Conservation (phyloP, 2,888 invertebrate genomes). For the Plagodis dolabraria region DNA sequence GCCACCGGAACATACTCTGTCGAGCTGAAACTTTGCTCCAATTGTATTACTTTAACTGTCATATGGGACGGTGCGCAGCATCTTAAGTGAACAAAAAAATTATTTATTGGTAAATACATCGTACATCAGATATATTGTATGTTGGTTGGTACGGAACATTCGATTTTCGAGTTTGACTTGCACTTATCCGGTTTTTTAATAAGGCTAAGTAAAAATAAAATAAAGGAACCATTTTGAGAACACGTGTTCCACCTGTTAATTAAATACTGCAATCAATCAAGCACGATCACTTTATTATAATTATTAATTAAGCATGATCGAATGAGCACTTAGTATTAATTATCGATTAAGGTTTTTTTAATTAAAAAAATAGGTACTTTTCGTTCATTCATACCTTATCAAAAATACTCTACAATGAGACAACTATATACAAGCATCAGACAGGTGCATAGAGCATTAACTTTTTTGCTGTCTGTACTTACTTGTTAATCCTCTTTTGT, state of each 20-base stretch:
- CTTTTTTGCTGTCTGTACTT: conserved; percentile 26
- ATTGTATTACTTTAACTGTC: too few relatives aligned
- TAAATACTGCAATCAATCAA: conserved; percentile 21
- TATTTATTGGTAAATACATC: too few relatives aligned
- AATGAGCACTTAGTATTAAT: conserved; percentile 12
- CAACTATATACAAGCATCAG: too few relatives aligned
- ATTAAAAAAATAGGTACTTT: background rate
- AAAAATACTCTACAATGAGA: conserved; percentile 17
- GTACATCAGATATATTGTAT: too few relatives aligned
- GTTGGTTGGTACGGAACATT: too few relatives aligned
- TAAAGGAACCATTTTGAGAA: background rate
- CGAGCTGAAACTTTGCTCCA: too few relatives aligned
- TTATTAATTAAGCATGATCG: conserved; percentile 27
- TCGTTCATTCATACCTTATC: conserved; percentile 2
- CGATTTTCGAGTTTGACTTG: background rate
- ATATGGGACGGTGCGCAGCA: too few relatives aligned
- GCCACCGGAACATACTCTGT: too few relatives aligned
- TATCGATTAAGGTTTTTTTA: conserved; percentile 22
- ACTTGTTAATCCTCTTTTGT: conserved; percentile 30
- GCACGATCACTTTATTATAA: conserved; percentile 20
- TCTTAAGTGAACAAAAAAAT: too few relatives aligned
- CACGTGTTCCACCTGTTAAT: conserved; percentile 15
- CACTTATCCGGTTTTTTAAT: background rate
- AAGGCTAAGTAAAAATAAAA: background rate
- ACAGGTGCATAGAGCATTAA: conserved; percentile 27